Conservation (phyloP, 2,113 vertebrate species). For the Monarcha castaneiventris region DNA sequence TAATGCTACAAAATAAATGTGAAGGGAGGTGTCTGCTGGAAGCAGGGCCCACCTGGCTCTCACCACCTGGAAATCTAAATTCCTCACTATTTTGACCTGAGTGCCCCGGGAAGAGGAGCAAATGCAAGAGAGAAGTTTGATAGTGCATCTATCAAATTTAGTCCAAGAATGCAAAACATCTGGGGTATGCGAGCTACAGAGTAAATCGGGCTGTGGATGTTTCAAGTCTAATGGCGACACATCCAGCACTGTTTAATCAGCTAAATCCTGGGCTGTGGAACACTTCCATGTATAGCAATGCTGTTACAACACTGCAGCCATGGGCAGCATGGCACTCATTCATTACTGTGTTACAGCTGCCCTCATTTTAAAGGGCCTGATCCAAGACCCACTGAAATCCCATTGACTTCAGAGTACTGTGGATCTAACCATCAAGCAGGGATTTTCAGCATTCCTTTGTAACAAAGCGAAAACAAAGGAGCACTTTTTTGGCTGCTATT, state of each 20-base stretch:
- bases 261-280: constrained; percentile 52
- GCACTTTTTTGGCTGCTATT: constrained; percentile 8
- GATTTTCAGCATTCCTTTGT: constrained; percentile 32
- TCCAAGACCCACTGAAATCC: neutral
- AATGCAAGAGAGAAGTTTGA: neutral
- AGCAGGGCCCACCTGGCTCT: neutral
- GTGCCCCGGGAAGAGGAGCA: neutral
- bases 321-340: constrained; percentile 7
- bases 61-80: neutral
- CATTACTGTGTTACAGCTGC: neutral
- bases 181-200: constrained; percentile 26
- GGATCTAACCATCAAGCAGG: neutral
- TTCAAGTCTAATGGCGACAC: constrained; percentile 21
- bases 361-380: neutral
- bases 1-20: neutral
- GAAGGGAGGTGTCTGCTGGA: neutral
- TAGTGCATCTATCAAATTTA: constrained; percentile 11
- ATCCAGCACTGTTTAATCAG: constrained; percentile 50
- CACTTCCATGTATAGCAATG: constrained; percentile 65
- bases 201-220: constrained; percentile 20
- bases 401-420: neutral
- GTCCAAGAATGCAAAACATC: constrained; percentile 55
- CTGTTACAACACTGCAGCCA: neutral
- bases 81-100: neutral
- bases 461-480: constrained; percentile 1